These are phyloP conservation scores for Delichon dasypus DNA, from an alignment of 2,797 vertebrate species.

Conservation along the genomic window DNA sequence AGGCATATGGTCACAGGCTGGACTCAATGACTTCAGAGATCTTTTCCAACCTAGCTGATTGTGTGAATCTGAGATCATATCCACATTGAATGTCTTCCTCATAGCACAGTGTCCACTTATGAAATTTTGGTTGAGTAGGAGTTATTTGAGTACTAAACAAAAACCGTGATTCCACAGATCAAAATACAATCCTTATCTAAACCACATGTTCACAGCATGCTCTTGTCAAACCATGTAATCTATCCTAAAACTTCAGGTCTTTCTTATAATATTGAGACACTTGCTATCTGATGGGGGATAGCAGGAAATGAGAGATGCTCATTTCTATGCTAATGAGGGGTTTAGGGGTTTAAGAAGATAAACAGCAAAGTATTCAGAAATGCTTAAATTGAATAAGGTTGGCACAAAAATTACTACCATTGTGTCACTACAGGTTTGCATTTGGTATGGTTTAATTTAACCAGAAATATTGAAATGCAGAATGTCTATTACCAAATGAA, in stretches of 20 bases:
- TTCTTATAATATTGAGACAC: slow-evolving; percentile 13
- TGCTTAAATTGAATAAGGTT: neutral
- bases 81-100: neutral
- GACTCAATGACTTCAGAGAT: neutral
- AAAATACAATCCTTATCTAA: neutral
- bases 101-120: accelerated
- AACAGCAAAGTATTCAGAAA: slow-evolving; percentile 2
- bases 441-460: slow-evolving; percentile 11
- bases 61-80: neutral
- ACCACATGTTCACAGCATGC: neutral
- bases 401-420: neutral
- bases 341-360: slow-evolving; percentile 29
- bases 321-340: slow-evolving; percentile 49
- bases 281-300: neutral
- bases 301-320: slow-evolving; percentile 9
- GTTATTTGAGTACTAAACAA: neutral
- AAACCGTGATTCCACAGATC: neutral
- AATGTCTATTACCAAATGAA: neutral
- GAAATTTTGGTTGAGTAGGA: neutral
- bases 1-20: neutral
- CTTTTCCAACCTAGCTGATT: neutral
- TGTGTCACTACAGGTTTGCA: neutral
- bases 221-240: slow-evolving; percentile 27
- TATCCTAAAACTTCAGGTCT: neutral
- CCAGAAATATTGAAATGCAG: neutral